These are phyloP conservation scores for Lasioglossum lativentre DNA, from an alignment of 2,888 invertebrate genomes.

Conservation along the genomic window DNA sequence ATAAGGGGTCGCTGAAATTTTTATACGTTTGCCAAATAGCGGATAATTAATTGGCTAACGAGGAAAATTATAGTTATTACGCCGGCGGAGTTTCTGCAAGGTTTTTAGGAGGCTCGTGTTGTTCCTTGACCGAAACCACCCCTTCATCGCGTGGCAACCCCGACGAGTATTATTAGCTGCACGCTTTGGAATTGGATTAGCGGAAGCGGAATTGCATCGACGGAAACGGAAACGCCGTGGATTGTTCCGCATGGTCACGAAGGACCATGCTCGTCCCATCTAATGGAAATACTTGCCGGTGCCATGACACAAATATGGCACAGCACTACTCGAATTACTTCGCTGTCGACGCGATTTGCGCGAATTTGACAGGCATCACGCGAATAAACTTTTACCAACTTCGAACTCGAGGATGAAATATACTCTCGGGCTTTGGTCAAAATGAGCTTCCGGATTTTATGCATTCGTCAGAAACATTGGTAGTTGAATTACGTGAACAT, in stretches of 20 bases:
- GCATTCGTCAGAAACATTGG: neutral
- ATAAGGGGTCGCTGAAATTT: neutral
- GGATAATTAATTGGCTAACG: constrained; percentile 19
- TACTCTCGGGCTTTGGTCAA: neutral
- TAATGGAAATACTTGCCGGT: constrained; percentile 58
- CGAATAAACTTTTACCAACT: neutral
- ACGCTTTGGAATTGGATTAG: constrained; percentile 75
- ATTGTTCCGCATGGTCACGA: constrained; percentile 66
- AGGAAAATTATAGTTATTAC: constrained; percentile 21
- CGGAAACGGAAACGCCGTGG: constrained; percentile 70
- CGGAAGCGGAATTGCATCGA: constrained; percentile 75
- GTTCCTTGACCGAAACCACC: constrained; percentile 47
- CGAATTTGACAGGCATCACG: neutral
- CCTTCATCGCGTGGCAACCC: constrained; percentile 74
- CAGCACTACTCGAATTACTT: neutral
- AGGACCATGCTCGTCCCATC: constrained; percentile 35
- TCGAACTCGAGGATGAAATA: neutral
- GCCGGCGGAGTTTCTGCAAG: constrained; percentile 14
- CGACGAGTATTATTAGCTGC: constrained; percentile 78
- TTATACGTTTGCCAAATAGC: neutral
- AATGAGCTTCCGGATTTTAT: neutral
- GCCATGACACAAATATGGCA: constrained; percentile 46
- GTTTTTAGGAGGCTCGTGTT: constrained; percentile 15
- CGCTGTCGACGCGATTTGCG: neutral
- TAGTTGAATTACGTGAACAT: neutral